These are phyloP conservation scores for Xestia rhomboidea DNA, from an alignment of 2,888 invertebrate species.

Conservation along the genomic window DNA sequence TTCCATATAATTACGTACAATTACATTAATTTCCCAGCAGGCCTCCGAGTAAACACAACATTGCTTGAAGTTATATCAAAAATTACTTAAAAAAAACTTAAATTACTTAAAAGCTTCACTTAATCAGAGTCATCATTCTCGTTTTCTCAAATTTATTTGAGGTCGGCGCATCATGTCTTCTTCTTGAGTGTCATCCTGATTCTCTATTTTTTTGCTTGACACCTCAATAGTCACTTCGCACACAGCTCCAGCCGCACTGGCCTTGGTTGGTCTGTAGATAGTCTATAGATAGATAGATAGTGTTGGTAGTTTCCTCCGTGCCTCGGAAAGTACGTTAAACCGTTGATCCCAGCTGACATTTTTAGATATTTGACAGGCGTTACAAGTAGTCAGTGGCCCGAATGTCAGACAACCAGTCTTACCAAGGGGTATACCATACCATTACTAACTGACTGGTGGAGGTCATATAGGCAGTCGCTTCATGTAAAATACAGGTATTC, in stretches of 20 bases:
- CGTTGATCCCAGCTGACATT: neutral
- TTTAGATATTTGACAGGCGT: neutral
- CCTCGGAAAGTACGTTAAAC: neutral
- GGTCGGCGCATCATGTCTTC: neutral
- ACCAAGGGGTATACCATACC: neutral
- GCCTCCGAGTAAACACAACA: conserved; percentile 42
- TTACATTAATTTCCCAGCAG: conserved; percentile 57
- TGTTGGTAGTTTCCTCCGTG: no score
- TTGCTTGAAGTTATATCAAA: conserved; percentile 37
- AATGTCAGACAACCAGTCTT: no score
- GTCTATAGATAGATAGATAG: no score
- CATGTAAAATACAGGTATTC: neutral
- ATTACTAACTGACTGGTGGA: neutral
- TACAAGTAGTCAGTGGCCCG: neutral
- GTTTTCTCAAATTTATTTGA: neutral
- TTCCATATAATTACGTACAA: conserved; percentile 47
- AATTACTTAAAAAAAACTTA: conserved; percentile 50
- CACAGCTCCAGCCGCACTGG: no score
- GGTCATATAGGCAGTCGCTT: neutral
- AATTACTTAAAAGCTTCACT: conserved; percentile 54
- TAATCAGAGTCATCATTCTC: conserved; percentile 35
- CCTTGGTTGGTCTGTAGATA: no score
- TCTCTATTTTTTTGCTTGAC: no score
- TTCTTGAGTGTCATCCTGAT: no score
- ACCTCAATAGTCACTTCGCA: no score